Evolutionary conservation across 2,888 invertebrate species (phyloP), one percentile per base, ranked within the genome.

Genomic region (Dendrolimus pini): DNA sequence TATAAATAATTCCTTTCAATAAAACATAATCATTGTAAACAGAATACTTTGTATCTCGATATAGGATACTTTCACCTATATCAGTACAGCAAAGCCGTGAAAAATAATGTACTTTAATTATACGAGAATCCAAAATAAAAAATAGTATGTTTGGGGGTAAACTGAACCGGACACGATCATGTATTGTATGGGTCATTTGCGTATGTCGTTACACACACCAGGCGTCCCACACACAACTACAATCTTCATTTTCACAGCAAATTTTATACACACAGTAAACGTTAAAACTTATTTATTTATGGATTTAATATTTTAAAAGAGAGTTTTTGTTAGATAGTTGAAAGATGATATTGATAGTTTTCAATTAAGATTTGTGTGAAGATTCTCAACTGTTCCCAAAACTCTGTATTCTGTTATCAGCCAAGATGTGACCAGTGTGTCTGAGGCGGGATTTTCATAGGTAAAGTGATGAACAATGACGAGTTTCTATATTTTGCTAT

Each of bases 121-220:
- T 6, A 30, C 3, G 30, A 30, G 30, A 30, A 30, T 30, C 6
- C 30, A 30, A 30, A 30, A 30, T 30, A 3, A 30, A 30, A 30
- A 30, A 30, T 30, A 2, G 18, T 18, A 18, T 18, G 57, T 58
- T 56, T 60, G 59, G 61, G 61, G 64, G 61, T 64, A 61, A 61
- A 59, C 64, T 57, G 60, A 64, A 62, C 61, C 65, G 68, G 69
- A 66, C 69, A 73, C 68, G 77, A 76, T 74, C 74, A 69, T 82
- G 80, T 82, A 78, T 77, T 75, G 74, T 74, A 73, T 74, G 76
- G 77, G 76, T 81, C 82, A 81, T 85, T 83, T 80, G 67, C 72
- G 65, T 68, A 71, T 77, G 66, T 78, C 84, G 81, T 87, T 82
- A 80, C 72, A 68, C 71, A 63, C 81, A 85, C 76, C 80, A 79